These are phyloP conservation scores for Acinonyx jubatus DNA, from an alignment of 2,113 vertebrate species.

Conservation along the genomic window DNA sequence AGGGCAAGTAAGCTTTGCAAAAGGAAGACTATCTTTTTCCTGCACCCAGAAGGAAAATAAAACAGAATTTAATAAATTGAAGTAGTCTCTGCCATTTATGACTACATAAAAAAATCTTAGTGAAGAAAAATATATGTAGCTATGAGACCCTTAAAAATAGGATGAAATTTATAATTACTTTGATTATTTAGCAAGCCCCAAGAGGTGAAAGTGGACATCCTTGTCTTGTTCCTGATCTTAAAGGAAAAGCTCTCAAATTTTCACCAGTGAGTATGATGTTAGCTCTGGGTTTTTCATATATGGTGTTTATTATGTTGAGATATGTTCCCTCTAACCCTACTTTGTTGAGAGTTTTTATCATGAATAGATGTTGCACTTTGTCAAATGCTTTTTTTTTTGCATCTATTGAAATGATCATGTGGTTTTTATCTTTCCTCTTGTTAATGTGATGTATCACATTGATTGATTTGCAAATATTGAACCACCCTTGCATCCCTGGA, in stretches of 20 bases:
- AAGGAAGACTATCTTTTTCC: not conserved
- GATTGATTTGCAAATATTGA: not conserved
- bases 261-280: not conserved
- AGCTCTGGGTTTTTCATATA: not conserved
- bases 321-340: not conserved
- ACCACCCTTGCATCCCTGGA: not conserved
- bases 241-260: not conserved
- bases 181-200: not conserved
- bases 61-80: constrained; percentile 7
- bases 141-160: not conserved
- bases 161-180: not conserved
- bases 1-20: not conserved
- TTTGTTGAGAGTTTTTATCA: not conserved
- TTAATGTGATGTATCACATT: not conserved
- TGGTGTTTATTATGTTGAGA: not conserved
- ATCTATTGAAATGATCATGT: not conserved
- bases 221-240: not conserved
- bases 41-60: constrained; percentile 6
- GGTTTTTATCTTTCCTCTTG: not conserved
- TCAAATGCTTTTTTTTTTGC: not conserved
- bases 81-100: not conserved
- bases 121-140: constrained; percentile 1
- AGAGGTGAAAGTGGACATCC: not conserved
- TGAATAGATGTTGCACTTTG: not conserved
- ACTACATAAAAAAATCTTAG: not conserved